Base-by-base conservation (phyloP, 2,797 vertebrate genomes). In the Scomberomorus guttatus region DNA sequence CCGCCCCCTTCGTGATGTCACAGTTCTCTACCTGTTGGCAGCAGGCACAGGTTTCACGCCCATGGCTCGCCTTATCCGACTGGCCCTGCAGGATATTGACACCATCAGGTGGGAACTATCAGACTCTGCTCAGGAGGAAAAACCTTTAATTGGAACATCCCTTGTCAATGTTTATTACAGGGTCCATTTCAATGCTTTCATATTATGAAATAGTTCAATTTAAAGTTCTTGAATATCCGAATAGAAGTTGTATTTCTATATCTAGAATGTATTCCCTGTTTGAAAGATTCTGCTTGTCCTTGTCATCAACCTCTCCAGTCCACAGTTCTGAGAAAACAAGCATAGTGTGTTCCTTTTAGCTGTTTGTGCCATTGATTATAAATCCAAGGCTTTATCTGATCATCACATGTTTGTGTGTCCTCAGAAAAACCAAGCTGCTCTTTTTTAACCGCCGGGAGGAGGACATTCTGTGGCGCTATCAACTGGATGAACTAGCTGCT, bases 31-130 rank as follows among this genome's bases (percentile, higher is more conserved):
- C 95, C 91, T 99, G 51, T 67, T 99, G 85, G 97, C 98, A 73
- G 98, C 97, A 34, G 98, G 98, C 65, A 99, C 98, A 20, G 98
- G 98, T 67, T 96, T 99, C 89, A 99, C 98, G 5, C 98, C 98
- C 39, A 98, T 99, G 98, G 94, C 96, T 87, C 97, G 97, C 18
- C 90, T 99, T 50, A 85, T 99, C 72, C 90, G 56, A 62, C 87
- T 93, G 32, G 92, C 95, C 70, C 92, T 98, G 14, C 91, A 93
- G 79, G 90, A 94, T 65, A 48, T 93, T 12, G 79, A 73, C 46
- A 89, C 46, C 57, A 93, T 98, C 90, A 95, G 96, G 98, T 99
- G 90, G 29, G 81, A 71, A 27, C 22, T 15, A 0, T 10, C 9
- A 22, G 13, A 2, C 6, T 50, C 13, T 13, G 39, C 50, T 18